Evolutionary conservation across 2,797 vertebrate species (phyloP).

Genomic region (Emys orbicularis): DNA sequence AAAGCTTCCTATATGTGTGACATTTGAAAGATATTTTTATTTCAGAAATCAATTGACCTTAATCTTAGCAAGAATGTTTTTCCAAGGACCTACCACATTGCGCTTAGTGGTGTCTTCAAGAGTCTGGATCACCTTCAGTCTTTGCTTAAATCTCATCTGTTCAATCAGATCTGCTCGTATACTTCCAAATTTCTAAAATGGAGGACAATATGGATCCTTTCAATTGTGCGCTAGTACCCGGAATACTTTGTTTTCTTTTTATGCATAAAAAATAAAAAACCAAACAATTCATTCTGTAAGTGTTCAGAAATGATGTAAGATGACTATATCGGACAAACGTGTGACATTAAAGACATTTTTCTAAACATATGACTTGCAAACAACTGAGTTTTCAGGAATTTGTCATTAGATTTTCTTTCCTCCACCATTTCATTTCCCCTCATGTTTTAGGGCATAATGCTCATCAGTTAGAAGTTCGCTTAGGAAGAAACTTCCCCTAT

Average conservation of each 20-base stretch:
- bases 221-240: not conserved
- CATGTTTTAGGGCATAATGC: not conserved
- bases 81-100: slow-evolving; percentile 89
- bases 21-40: not conserved
- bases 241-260: not conserved
- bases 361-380: not conserved
- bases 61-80: not conserved
- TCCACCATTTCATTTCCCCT: not conserved
- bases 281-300: not conserved
- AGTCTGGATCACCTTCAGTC: slow-evolving; percentile 96
- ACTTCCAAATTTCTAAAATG: slow-evolving; percentile 93
- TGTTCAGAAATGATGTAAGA: not conserved
- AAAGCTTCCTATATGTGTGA: not conserved
- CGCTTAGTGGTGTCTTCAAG: slow-evolving; percentile 98
- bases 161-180: slow-evolving; percentile 97
- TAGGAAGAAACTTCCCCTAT: not conserved
- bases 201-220: not conserved
- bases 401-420: not conserved
- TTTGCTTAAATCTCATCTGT: slow-evolving; percentile 99
- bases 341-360: not conserved
- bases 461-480: not conserved
- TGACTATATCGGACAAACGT: not conserved
- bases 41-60: not conserved
- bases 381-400: not conserved
- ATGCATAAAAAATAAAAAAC: not conserved